A percentile compares a stretch with the other conserved stretches of the same genome.
phyloP scores from a whole-genome alignment of 2,888 invertebrate genomes.

The Scaptomyza tumidula region DNA sequence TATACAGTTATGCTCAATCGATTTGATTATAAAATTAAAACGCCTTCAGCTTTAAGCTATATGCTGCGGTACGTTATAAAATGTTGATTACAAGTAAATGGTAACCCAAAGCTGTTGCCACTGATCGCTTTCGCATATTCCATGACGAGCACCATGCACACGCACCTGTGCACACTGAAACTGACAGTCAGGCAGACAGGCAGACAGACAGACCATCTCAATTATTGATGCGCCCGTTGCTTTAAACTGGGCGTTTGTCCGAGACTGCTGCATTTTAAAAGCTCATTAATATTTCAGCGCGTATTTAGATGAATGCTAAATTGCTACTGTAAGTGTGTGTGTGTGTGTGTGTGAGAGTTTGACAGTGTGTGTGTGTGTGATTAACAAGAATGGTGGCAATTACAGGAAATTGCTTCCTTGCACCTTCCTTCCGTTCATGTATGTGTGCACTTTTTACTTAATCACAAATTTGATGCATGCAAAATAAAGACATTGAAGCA shows the following conservation, averaged over 20 bases:
- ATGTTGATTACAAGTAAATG: constrained; percentile 31
- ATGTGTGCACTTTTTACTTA: constrained; percentile 69
- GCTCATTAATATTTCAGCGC: constrained; percentile 77
- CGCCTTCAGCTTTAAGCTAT: constrained; percentile 25
- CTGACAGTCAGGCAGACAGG: constrained; percentile 29
- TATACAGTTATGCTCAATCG: constrained; percentile 31
- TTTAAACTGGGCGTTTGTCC: constrained; percentile 29
- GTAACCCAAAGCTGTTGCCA: constrained; percentile 1
- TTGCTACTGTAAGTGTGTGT: constrained; percentile 39
- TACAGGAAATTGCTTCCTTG: constrained; percentile 83
- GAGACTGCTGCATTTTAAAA: constrained; percentile 49
- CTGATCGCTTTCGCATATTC: constrained; percentile 22
- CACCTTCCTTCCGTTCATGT: constrained; percentile 73
- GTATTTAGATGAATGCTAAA: constrained; percentile 62
- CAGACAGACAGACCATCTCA: constrained; percentile 14
- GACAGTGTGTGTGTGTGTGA: constrained; percentile 54
- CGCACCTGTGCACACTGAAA: constrained; percentile 20
- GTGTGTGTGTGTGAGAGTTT: constrained; percentile 36
- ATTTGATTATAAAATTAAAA: constrained; percentile 48
- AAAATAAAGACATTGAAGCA: constrained; percentile 78
- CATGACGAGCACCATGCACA: constrained; percentile 11
- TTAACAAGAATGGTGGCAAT: constrained; percentile 83
- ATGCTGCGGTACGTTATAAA: constrained; percentile 10
- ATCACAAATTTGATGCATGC: constrained; percentile 75
- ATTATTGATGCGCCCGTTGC: constrained; percentile 8